Evolutionary conservation across 2,888 invertebrate species (phyloP).

Genomic region (Neelides folsomi): DNA sequence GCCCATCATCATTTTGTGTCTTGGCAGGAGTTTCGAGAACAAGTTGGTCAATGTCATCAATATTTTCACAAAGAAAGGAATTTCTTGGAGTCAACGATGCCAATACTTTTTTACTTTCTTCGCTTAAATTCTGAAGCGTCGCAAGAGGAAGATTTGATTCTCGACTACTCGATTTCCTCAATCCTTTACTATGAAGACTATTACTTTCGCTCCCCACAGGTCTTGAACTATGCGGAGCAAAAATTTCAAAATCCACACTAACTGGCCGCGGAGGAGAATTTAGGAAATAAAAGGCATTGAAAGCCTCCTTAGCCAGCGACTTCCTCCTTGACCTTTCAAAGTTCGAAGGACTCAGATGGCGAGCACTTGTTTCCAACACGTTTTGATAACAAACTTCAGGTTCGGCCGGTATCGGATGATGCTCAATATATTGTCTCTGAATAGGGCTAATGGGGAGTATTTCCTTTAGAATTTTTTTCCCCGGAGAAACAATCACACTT

Average conservation of each 20-base stretch:
- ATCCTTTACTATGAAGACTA: background rate
- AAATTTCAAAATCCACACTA: conserved; percentile 21
- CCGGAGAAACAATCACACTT: background rate
- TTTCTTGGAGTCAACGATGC: background rate
- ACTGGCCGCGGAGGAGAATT: conserved; percentile 24
- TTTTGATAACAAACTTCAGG: conserved; percentile 4
- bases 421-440: background rate
- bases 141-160: background rate
- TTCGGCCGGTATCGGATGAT: background rate
- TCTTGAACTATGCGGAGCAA: background rate
- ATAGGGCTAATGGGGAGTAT: no score
- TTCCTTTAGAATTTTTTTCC: background rate
- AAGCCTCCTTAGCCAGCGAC: conserved; percentile 27
- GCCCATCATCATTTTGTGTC: conserved; percentile 6
- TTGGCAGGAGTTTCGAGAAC: conserved; percentile 10
- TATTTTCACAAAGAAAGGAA: conserved; percentile 9
- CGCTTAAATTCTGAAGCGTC: background rate
- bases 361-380: conserved; percentile 4
- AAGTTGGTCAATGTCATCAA: conserved; percentile 14
- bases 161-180: conserved; percentile 4
- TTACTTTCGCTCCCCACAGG: background rate
- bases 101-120: no score
- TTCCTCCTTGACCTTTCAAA: conserved; percentile 14
- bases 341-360: background rate
- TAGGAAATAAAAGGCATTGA: conserved; percentile 23